A percentile compares a stretch with the other conserved stretches of the same genome.
Evolutionary conservation across 2,797 vertebrate genomes (phyloP).

Genomic region (Ambastaia sidthimunki): DNA sequence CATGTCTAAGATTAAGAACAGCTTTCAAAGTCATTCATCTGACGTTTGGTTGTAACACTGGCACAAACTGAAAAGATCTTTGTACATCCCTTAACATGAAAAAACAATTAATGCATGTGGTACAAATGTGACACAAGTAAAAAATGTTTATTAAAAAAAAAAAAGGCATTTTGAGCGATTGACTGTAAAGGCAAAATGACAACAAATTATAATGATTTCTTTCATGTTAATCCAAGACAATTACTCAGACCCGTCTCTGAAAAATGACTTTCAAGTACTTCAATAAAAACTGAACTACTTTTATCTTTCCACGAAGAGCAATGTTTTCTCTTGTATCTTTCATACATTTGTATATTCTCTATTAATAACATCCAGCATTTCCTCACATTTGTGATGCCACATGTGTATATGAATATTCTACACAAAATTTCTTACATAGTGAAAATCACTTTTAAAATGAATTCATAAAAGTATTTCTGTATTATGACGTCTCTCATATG

Average conservation of each 20-base stretch:
- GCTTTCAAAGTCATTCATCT: neutral
- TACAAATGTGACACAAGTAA: conserved; percentile 67
- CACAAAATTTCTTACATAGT: conserved; percentile 41
- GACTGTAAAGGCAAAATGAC: conserved; percentile 66
- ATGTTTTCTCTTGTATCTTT: conserved; percentile 27
- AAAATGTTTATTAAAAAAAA: conserved; percentile 47
- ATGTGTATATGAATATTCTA: conserved; percentile 44
- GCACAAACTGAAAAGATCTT: neutral
- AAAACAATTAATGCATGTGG: conserved; percentile 32
- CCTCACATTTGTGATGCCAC: conserved; percentile 36
- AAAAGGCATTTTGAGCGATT: conserved; percentile 39
- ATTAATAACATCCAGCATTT: conserved; percentile 39
- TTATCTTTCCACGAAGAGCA: conserved; percentile 4
- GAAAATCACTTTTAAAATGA: conserved; percentile 38
- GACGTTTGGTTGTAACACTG: conserved; percentile 34
- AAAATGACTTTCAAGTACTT: conserved; percentile 68
- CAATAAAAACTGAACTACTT: conserved; percentile 50
- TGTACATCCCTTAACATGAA: neutral
- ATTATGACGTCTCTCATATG: conserved; percentile 33
- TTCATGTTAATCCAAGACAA: conserved; percentile 48
- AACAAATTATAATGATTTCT: conserved; percentile 57
- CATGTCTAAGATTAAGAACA: conserved; percentile 12
- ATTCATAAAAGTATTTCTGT: conserved; percentile 46
- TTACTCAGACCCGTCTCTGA: conserved; percentile 57
- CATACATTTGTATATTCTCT: conserved; percentile 30